phyloP scores from a whole-genome alignment of 2,113 vertebrate genomes.

The Phyllostomus discolor region DNA sequence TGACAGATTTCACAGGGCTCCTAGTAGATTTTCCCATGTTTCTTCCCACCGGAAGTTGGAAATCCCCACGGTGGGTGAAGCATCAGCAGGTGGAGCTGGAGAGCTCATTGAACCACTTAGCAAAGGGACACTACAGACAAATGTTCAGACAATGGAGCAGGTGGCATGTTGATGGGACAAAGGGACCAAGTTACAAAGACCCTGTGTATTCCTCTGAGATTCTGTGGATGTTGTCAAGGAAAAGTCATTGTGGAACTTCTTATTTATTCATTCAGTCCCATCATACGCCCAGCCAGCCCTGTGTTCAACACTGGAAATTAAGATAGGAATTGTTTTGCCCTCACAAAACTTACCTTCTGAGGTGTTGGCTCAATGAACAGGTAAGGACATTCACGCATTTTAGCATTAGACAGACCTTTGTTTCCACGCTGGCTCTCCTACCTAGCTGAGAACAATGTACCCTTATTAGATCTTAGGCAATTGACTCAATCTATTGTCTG shows the following conservation, averaged over 20 bases:
- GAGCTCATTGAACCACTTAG: not conserved
- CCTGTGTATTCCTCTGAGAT: not conserved
- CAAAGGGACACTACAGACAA: not conserved
- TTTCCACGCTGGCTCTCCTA: not conserved
- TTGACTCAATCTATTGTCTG: not conserved
- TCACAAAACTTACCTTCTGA: not conserved
- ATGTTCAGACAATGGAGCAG: not conserved
- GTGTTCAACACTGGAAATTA: not conserved
- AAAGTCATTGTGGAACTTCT: not conserved
- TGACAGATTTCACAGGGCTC: not conserved
- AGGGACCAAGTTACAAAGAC: not conserved
- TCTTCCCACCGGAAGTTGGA: not conserved
- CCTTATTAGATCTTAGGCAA: not conserved
- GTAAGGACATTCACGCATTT: not conserved
- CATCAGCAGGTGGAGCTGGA: constrained; percentile 16
- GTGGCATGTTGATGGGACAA: not conserved
- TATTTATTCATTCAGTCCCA: not conserved
- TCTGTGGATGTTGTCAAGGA: not conserved
- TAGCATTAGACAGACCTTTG: not conserved
- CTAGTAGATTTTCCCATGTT: not conserved
- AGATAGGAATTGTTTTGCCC: not conserved
- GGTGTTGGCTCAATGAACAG: not conserved
- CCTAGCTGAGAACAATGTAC: not conserved
- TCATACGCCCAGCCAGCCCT: not conserved
- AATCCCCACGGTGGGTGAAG: not conserved